These are phyloP conservation scores for Steinernema hermaphroditum DNA, from an alignment of 2,888 invertebrate species.

Conservation along the genomic window DNA sequence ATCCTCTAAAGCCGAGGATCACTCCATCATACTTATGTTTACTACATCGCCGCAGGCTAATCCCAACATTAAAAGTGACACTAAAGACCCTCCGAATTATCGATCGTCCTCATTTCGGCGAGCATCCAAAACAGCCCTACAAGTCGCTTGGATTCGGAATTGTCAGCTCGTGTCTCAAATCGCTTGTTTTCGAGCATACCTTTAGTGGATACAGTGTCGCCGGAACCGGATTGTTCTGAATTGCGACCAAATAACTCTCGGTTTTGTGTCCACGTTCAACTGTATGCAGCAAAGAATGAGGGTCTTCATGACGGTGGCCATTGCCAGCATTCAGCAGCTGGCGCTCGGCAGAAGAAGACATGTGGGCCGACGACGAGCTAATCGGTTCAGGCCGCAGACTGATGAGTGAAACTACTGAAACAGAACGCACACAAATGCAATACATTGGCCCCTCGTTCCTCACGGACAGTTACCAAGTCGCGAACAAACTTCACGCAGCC, in stretches of 20 bases:
- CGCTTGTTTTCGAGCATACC: too few relatives aligned
- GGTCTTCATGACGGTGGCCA: not conserved
- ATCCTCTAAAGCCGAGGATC: too few relatives aligned
- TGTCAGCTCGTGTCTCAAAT: too few relatives aligned
- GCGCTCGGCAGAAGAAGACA: conserved; percentile 24
- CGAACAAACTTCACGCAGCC: not conserved
- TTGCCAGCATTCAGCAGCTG: conserved; percentile 15
- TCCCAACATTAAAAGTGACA: not conserved
- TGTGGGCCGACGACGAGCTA: not conserved
- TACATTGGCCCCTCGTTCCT: not conserved
- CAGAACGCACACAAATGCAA: not conserved
- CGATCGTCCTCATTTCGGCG: conserved; percentile 6
- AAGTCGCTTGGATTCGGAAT: too few relatives aligned
- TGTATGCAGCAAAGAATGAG: conserved; percentile 34
- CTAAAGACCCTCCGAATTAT: not conserved
- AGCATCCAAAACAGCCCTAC: too few relatives aligned
- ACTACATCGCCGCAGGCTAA: not conserved
- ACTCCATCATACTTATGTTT: too few relatives aligned
- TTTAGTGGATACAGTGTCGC: conserved; percentile 7
- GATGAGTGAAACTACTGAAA: conserved; percentile 29
- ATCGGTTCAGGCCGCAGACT: conserved; percentile 3
- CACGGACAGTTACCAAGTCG: conserved; percentile 12
- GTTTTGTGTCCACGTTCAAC: conserved; percentile 63
- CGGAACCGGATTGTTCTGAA: conserved; percentile 54
- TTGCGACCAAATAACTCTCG: conserved; percentile 61